phyloP scores from a whole-genome alignment of 2,888 invertebrate genomes.

The Callimorpha dominula region DNA sequence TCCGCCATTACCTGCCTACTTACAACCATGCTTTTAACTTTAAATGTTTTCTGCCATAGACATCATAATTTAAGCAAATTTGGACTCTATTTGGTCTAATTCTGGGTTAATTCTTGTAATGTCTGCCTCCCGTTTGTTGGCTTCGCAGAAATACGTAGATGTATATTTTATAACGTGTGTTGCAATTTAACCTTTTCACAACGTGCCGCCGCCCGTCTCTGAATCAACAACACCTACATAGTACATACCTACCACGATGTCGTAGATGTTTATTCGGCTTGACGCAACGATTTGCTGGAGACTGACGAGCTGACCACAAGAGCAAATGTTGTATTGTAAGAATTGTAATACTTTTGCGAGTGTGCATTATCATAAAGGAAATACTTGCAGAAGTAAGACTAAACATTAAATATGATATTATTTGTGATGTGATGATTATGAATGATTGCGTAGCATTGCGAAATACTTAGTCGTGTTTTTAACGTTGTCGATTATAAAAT shows the following conservation, averaged over 20 bases:
- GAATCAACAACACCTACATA: conserved; percentile 65
- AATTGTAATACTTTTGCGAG: conserved; percentile 9
- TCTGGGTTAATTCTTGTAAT: conserved; percentile 26
- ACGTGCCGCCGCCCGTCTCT: conserved; percentile 62
- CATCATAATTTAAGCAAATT: conserved; percentile 40
- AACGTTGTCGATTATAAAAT: neutral
- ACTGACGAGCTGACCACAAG: conserved; percentile 16
- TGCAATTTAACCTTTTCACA: conserved; percentile 70
- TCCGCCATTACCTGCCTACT: conserved; percentile 68
- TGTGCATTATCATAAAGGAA: conserved; percentile 25
- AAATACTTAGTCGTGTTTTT: conserved; percentile 15
- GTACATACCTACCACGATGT: conserved; percentile 46
- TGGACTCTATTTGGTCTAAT: conserved; percentile 45
- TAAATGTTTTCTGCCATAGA: conserved; percentile 58
- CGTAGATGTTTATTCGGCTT: conserved; percentile 58
- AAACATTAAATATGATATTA: conserved; percentile 1
- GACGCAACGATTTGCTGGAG: conserved; percentile 42
- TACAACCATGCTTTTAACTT: conserved; percentile 57
- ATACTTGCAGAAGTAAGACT: conserved; percentile 17
- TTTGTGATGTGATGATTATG: conserved; percentile 24
- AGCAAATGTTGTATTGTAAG: neutral
- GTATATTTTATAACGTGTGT: conserved; percentile 55
- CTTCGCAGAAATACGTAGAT: conserved; percentile 60
- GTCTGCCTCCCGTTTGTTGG: conserved; percentile 47
- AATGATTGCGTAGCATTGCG: conserved; percentile 13